Evolutionary conservation across 2,888 invertebrate genomes (phyloP), one percentile per base, ranked within the genome.

Genomic region (Parelbella ahira): DNA sequence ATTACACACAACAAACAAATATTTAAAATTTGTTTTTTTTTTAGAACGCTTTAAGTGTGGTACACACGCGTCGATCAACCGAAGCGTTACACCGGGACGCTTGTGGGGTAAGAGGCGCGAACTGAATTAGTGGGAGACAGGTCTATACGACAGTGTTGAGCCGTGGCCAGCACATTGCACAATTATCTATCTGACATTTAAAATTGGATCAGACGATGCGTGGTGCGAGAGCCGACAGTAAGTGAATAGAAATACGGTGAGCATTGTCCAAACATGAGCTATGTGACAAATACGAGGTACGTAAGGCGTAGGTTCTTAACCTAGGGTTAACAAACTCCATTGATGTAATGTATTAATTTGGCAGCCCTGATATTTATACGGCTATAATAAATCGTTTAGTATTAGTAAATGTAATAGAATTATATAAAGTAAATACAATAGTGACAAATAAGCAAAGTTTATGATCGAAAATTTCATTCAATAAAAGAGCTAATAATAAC

Each of bases 111-210:
- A 58, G 58, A 64, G 57, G 50, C 63, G 56, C 50, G 59, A 61
- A 75, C 71, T 72, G 64, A 71, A 76, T 67, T 73, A 68, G 68
- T 71, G 58, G 63, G 67, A 71, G 73, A 72, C 73, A 71, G 59
- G 68, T 68, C 68, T 67, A 45, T 49, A 47, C 44, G 48, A 49
- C 50, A 53, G 58, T 63, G 72, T 79, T 81, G 82, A 81, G 68
- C 63, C 59, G 68, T 66, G 72, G 84, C 83, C 84, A 81, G 74
- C 60, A 63, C 53, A 74, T 83, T 84, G 73, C 84, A 84, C 84
- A 86, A 86, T 84, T 83, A 83, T 80, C 82, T 80, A 78, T 78
- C 80, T 86, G 86, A 86, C 84, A 87, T 86, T 86, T 84, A 83
- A 87, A 87, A 86, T 83, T 79, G 82, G 84, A 82, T 73, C 82